A percentile compares a stretch with the other conserved stretches of the same genome.
These are phyloP conservation scores for Eulithis prunata DNA, from an alignment of 2,888 invertebrate genomes.

Conservation along the genomic window DNA sequence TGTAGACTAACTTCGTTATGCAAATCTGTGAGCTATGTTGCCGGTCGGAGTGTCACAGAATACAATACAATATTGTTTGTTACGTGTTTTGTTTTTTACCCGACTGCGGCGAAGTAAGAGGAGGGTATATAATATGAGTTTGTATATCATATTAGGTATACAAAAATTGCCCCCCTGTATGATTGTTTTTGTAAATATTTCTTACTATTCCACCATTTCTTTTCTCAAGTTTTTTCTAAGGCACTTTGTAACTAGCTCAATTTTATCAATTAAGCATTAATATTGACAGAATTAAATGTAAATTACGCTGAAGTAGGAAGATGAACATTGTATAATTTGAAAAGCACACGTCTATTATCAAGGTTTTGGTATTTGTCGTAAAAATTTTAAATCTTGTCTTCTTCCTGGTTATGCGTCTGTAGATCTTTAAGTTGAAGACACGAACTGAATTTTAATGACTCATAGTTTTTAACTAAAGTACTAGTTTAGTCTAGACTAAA, in stretches of 20 bases:
- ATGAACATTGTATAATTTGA: constrained; percentile 21
- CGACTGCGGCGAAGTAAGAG: too few relatives aligned
- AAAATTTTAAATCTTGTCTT: constrained; percentile 25
- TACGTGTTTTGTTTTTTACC: too few relatives aligned
- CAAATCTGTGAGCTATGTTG: constrained; percentile 63
- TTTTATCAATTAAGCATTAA: background rate
- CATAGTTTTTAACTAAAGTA: background rate
- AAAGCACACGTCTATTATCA: constrained; percentile 14
- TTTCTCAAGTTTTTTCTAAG: too few relatives aligned
- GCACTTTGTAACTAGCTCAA: background rate
- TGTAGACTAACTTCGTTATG: constrained; percentile 71
- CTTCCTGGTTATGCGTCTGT: constrained; percentile 26
- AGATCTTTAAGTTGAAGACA: background rate
- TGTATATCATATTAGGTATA: too few relatives aligned
- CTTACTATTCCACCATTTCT: background rate
- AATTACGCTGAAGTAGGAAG: constrained; percentile 22
- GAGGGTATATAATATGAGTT: too few relatives aligned
- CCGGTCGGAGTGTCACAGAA: constrained; percentile 43
- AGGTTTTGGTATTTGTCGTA: constrained; percentile 27
- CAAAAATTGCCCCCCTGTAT: too few relatives aligned
- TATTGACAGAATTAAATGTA: constrained; percentile 7
- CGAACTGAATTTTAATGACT: background rate
- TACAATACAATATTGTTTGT: background rate
- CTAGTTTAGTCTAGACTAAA: too few relatives aligned
- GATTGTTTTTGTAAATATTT: background rate